phyloP scores from a whole-genome alignment of 1,140 invertebrate genomes.

The Pachyrhynchus sulphureomaculatus region DNA sequence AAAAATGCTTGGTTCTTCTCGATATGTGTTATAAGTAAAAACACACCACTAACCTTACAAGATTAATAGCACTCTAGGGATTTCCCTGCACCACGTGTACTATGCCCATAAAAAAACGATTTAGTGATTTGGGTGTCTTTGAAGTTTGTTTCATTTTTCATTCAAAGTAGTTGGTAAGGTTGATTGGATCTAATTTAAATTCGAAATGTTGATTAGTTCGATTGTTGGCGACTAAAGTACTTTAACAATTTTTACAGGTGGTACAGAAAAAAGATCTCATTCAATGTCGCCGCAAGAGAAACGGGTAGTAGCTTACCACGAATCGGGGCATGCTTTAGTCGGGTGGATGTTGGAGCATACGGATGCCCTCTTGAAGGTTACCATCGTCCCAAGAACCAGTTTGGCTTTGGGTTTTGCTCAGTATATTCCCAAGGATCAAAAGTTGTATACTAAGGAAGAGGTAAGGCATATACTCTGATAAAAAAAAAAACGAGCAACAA shows the following conservation, averaged over 20 bases:
- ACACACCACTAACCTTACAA: too few species aligned
- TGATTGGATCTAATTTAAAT: not conserved
- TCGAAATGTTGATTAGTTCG: not conserved
- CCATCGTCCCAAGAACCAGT: conserved; percentile 91
- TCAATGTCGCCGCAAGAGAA: conserved; percentile 69
- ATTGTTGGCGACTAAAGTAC: too few species aligned
- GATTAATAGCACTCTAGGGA: too few species aligned
- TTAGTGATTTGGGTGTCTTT: too few species aligned
- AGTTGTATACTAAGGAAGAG: conserved; percentile 81
- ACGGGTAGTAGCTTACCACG: conserved; percentile 90
- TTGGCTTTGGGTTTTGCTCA: conserved; percentile 92
- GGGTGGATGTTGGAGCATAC: conserved; percentile 94
- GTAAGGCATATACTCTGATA: conserved; percentile 48
- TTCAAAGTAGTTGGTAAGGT: too few species aligned
- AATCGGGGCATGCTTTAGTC: conserved; percentile 92
- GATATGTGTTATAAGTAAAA: too few species aligned
- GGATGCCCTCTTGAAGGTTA: conserved; percentile 92
- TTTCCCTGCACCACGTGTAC: too few species aligned
- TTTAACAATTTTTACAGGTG: conserved; percentile 57
- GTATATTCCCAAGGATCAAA: conserved; percentile 87
- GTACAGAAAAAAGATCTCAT: conserved; percentile 77
- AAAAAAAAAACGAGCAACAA: not conserved
- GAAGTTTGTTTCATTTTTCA: too few species aligned
- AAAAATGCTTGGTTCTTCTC: too few species aligned
- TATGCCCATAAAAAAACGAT: too few species aligned